These are phyloP conservation scores for Choloepus hoffmanni DNA, from an alignment of 2,113 vertebrate genomes.

Conservation along the genomic window DNA sequence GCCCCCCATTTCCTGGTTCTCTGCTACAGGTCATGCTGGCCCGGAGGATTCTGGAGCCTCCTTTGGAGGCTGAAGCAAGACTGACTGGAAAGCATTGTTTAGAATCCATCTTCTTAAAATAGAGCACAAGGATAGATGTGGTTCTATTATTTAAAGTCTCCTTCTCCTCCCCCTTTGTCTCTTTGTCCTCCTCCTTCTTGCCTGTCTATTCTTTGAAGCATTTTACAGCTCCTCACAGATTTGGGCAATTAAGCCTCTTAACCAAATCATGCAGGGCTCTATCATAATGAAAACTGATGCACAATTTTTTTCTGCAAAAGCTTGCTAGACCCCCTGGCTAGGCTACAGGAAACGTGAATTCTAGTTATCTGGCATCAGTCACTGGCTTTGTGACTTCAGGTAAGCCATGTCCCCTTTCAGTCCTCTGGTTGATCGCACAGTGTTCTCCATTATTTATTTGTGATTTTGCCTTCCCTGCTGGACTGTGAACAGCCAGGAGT, in stretches of 20 bases:
- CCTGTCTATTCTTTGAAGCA: not conserved
- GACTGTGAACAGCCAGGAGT: not conserved
- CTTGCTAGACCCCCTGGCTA: not conserved
- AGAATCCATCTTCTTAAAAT: not conserved
- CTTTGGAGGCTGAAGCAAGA: not conserved
- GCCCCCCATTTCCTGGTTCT: not conserved
- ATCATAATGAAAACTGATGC: not conserved
- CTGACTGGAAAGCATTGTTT: not conserved
- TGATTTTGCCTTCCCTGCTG: not conserved
- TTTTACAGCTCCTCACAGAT: slow-evolving; percentile 16
- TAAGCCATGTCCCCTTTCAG: not conserved
- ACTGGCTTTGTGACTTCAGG: not conserved
- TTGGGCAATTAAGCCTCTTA: not conserved
- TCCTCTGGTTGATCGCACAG: not conserved
- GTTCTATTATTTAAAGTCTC: not conserved
- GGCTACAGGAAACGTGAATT: not conserved
- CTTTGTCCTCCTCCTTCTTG: not conserved
- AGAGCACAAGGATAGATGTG: not conserved
- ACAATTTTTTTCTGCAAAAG: not conserved
- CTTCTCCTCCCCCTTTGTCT: not conserved
- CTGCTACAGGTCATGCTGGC: not conserved
- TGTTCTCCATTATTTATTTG: not conserved
- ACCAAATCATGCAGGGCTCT: not conserved
- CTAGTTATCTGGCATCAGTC: not conserved
- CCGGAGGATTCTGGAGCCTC: not conserved